Evolutionary conservation across 2,797 vertebrate species (phyloP).

Genomic region (Lerista edwardsae): DNA sequence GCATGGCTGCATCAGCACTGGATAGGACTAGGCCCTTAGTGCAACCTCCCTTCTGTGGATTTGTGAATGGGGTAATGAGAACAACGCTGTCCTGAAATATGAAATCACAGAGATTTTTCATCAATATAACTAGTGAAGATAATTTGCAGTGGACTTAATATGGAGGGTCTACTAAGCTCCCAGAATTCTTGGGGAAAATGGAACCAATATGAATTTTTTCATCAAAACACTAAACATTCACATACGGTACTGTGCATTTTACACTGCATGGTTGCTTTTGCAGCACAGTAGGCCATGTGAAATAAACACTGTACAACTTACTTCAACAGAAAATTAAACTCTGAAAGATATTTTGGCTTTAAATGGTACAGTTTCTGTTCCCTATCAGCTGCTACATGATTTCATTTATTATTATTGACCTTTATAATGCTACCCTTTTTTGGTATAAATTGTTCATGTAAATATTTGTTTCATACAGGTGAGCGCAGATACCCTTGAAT

Average conservation of each 20-base stretch:
- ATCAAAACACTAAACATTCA: constrained; percentile 43
- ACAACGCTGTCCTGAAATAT: background rate
- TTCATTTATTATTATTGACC: too few species aligned
- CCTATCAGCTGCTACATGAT: background rate
- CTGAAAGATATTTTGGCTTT: constrained; percentile 2
- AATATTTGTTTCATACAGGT: background rate
- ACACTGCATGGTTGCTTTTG: constrained; percentile 38
- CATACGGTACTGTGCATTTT: constrained; percentile 17
- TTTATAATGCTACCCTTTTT: background rate
- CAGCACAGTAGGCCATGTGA: constrained; percentile 46
- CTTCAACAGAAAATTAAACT: constrained; percentile 32
- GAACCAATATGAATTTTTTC: constrained; percentile 50
- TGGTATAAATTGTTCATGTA: background rate
- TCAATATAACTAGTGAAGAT: constrained; percentile 40
- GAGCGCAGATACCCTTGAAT: background rate
- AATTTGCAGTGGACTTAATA: constrained; percentile 45
- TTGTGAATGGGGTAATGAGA: background rate
- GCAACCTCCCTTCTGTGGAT: background rate
- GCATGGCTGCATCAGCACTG: too few species aligned
- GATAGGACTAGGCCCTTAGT: too few species aligned
- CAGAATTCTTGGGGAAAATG: constrained; percentile 53
- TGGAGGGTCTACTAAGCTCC: constrained; percentile 38
- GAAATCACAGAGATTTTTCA: constrained; percentile 30
- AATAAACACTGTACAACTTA: background rate
- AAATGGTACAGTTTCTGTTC: background rate